These are phyloP conservation scores for Ictidomys tridecemlineatus DNA, from an alignment of 2,113 vertebrate genomes.

Conservation along the genomic window DNA sequence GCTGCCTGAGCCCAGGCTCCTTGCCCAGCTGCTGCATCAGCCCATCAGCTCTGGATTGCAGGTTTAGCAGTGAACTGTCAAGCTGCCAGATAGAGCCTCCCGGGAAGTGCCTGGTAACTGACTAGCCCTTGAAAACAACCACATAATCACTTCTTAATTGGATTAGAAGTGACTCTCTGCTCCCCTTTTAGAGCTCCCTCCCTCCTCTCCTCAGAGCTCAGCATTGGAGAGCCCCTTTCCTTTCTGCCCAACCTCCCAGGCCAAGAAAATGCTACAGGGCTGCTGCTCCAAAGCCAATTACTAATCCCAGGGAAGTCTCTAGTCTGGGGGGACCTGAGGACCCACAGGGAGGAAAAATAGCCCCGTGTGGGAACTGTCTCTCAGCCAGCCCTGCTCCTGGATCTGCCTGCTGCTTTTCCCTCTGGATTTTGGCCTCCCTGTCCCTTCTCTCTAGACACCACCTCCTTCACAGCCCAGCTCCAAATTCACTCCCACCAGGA, in stretches of 20 bases:
- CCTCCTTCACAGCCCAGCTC: neutral
- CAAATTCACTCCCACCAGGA: conserved; percentile 23
- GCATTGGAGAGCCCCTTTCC: neutral
- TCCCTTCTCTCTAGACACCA: neutral
- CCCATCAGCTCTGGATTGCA: neutral
- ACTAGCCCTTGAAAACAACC: conserved; percentile 1
- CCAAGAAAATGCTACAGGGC: neutral
- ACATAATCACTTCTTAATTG: conserved; percentile 40
- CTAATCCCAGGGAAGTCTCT: neutral
- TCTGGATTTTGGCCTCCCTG: neutral
- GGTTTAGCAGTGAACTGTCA: conserved; percentile 17
- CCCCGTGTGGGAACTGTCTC: no score
- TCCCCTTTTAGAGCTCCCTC: neutral
- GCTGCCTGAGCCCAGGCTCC: conserved; percentile 48
- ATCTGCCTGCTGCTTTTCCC: neutral
- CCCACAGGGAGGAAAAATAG: neutral
- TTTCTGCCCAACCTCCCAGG: neutral
- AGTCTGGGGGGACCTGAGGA: neutral
- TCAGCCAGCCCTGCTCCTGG: neutral
- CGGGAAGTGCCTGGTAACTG: conserved; percentile 34
- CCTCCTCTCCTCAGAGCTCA: neutral
- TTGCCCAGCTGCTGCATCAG: neutral
- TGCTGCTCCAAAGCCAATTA: neutral
- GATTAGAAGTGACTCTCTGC: neutral
- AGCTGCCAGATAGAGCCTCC: conserved; percentile 39